Base-by-base conservation (phyloP, 1,140 invertebrate genomes). In the Latrodectus geometricus region DNA sequence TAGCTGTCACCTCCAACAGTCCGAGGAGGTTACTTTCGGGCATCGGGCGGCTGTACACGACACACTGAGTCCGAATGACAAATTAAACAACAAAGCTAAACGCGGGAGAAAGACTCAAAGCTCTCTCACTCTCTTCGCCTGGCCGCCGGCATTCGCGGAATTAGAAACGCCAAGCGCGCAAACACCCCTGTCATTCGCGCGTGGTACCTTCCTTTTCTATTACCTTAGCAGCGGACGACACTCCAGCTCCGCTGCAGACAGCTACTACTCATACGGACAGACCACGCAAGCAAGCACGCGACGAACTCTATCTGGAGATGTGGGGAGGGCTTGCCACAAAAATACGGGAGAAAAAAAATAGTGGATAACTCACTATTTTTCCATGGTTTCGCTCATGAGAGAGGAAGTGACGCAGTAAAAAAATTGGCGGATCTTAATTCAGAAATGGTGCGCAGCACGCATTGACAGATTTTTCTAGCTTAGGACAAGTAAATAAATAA, bases 201-300 rank as follows among this genome's bases (percentile, higher is more conserved):
- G 80, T 82, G 80, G 80, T 82, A 82, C 80, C 80, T 82, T 82
- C 80, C 80, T 54, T n/a, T 76, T 20, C 52, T 76, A 52, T 54
- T 70, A 49, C 78, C 78, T 81, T 65, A 73, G 69, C 80, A 61
- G 50, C 80, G 50, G 80, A 23, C 14, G n/a, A 23, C 68, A 23
- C 9, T n/a, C n/a, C 15, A 69, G 68, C 68, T 69, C 68, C 8
- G n/a, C 54, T 50, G 78, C 80, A 82, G 80, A 73, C 80, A 82
- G 80, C 80, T 49, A 73, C 80, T 82, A 82, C 70, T 82, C 80
- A 81, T 81, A 72, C 68, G 52, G 78, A 23, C 23, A 17, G 76
- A 61, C 4, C 12, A 17, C 11, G 70, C 69, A 72, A 50, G 80
- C 80, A 69, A 72, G 70, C 69, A 72, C 69, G 80, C 80, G 80